Evolutionary conservation across 2,113 vertebrate genomes (phyloP).

Genomic region (Cryptotis parvus): DNA sequence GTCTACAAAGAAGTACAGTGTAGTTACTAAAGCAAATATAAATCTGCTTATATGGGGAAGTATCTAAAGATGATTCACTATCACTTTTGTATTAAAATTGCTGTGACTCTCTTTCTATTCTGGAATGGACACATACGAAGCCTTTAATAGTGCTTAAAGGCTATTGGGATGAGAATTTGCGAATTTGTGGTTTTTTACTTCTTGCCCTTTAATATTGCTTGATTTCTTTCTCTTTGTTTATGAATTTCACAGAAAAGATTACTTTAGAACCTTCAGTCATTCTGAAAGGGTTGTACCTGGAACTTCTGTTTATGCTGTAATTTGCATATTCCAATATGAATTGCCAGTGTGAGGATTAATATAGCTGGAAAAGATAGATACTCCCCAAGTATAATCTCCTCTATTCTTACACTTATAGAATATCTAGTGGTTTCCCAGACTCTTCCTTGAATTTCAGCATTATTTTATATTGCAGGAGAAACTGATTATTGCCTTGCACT

Average conservation of each 20-base stretch:
- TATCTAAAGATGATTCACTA: background rate
- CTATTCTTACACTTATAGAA: constrained; percentile 32
- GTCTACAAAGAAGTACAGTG: background rate
- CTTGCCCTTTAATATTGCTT: constrained; percentile 14
- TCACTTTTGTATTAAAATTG: background rate
- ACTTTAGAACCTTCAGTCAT: constrained; percentile 9
- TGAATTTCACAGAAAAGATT: constrained; percentile 50
- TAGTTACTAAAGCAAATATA: background rate
- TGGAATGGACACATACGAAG: background rate
- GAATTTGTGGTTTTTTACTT: constrained; percentile 12
- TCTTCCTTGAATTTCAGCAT: background rate
- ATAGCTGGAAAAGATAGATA: background rate
- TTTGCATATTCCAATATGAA: background rate
- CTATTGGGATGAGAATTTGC: background rate
- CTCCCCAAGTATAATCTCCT: background rate
- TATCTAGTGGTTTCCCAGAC: constrained; percentile 5
- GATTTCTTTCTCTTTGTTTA: constrained; percentile 35
- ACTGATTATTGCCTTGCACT: background rate
- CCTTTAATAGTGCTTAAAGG: background rate
- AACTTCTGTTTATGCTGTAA: background rate
- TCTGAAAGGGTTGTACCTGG: background rate
- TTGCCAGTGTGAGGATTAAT: background rate
- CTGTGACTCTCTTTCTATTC: no score
- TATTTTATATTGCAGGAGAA: constrained; percentile 43
- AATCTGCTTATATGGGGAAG: constrained; percentile 25